Base-by-base conservation (phyloP, 2,888 invertebrate species). In the Phoronis australis region DNA sequence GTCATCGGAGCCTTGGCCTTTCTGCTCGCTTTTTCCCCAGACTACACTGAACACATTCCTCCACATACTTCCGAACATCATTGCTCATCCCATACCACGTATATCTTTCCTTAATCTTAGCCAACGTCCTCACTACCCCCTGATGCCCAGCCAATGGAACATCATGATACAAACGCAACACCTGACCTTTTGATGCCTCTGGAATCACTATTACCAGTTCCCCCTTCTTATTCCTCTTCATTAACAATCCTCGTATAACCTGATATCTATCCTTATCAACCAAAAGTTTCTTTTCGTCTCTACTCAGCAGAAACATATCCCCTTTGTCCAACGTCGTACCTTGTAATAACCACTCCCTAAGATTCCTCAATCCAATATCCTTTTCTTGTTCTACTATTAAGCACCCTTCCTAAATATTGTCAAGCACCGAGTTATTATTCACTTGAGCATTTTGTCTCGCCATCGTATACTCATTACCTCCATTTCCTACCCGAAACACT, bases 21-120 rank as follows among this genome's bases (percentile, higher is more conserved):
- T 24, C 23, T 23, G 1, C 18, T 4, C 42, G 18, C 35, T 44
- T 47, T 21, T 47, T 51, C 26, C 27, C 38, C 12, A 20, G 21
- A 31, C 42, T 52, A 22, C 52, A 52, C 1, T 37, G 18, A 3
- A 25, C 37, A 25, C 48, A 51, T n/a, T 41, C 20, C 18, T 4
- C n/a, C 1, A 39, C 39, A 15, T 20, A 39, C 9, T 20, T 20
- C 12, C 6, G 15, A 9, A 39, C 18, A 12, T 39, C 39, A 15
- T 39, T 39, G 20, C n/a, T 39, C 39, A 39, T 15, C 9, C 18
- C 12, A 18, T 6, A 18, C 39, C 39, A 39, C 15, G 6, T 15
- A 42, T 12, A 42, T 24, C 9, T 15, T 12, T 21, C 24, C 18
- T 21, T 12, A 23, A 24, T 15, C 18, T 15, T 20, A 22, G 12